phyloP scores from a whole-genome alignment of 2,888 invertebrate species.

The Listrodromus nycthemerus region DNA sequence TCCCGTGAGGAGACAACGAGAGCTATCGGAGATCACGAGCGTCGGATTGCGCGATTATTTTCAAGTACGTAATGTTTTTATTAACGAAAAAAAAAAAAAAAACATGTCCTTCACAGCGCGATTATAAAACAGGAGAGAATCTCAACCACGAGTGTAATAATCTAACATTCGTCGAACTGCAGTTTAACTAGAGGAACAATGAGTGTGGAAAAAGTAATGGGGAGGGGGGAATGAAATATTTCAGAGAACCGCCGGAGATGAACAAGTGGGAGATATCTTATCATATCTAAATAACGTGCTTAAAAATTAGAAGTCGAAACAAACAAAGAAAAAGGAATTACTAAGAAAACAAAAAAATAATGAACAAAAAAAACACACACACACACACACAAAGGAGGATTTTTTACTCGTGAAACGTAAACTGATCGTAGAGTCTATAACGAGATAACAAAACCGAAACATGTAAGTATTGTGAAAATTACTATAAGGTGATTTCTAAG shows the following conservation, averaged over 20 bases:
- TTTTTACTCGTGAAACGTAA: slow-evolving; percentile 70
- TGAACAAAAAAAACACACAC: slow-evolving; percentile 58
- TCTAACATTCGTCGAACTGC: slow-evolving; percentile 31
- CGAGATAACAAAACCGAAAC: slow-evolving; percentile 68
- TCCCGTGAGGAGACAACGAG: slow-evolving; percentile 36
- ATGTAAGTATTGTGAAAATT: slow-evolving; percentile 74
- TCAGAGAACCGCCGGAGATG: slow-evolving; percentile 21
- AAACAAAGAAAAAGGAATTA: slow-evolving; percentile 57
- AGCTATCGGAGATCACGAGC: slow-evolving; percentile 2
- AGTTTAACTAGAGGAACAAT: slow-evolving; percentile 53
- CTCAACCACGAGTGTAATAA: slow-evolving; percentile 21
- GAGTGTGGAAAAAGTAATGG: not conserved
- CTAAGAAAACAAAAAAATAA: slow-evolving; percentile 50
- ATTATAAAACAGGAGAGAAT: slow-evolving; percentile 28
- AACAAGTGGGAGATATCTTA: slow-evolving; percentile 67
- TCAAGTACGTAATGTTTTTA: slow-evolving; percentile 22
- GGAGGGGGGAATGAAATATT: slow-evolving; percentile 14
- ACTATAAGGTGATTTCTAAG: slow-evolving; percentile 72
- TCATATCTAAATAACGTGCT: slow-evolving; percentile 80
- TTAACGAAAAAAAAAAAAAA: not conserved
- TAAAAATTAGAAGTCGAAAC: slow-evolving; percentile 75
- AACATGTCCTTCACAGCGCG: slow-evolving; percentile 32
- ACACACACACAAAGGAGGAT: slow-evolving; percentile 68
- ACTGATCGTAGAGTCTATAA: slow-evolving; percentile 67
- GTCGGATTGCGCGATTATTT: slow-evolving; percentile 1